Evolutionary conservation across 2,888 invertebrate genomes (phyloP).

Genomic region (Cerastis rubricosa): DNA sequence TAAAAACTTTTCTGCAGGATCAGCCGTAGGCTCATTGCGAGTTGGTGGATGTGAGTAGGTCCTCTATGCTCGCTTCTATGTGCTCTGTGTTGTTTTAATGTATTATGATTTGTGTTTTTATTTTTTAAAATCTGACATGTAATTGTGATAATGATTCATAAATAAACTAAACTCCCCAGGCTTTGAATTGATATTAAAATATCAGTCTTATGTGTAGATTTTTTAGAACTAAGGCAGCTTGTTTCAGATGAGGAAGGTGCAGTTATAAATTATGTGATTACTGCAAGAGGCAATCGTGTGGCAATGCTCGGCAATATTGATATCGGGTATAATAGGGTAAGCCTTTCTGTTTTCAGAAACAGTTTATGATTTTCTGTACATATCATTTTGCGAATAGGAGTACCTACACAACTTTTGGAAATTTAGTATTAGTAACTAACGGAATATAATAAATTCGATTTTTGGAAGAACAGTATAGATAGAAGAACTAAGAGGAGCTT

Average conservation of each 20-base stretch:
- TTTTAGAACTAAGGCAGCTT: no score
- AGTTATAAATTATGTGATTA: neutral
- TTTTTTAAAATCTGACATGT: no score
- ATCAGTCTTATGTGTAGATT: neutral
- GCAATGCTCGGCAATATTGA: neutral
- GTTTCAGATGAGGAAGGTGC: neutral
- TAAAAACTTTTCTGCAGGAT: no score
- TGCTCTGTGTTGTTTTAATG: no score
- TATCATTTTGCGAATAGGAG: no score
- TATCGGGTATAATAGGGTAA: rapidly evolving
- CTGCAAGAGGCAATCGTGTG: neutral
- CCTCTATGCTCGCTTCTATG: no score
- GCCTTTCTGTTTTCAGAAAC: neutral
- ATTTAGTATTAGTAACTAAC: neutral
- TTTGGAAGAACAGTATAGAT: neutral
- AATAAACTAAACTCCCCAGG: no score
- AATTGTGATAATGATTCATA: no score
- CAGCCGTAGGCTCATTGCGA: no score
- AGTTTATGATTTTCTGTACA: neutral
- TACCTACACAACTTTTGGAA: neutral
- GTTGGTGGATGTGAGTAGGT: no score
- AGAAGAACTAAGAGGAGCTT: neutral
- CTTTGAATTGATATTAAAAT: neutral
- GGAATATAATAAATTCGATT: neutral
- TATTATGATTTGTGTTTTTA: no score